phyloP scores from a whole-genome alignment of 2,888 invertebrate genomes.

The Hypercompe scribonia region DNA sequence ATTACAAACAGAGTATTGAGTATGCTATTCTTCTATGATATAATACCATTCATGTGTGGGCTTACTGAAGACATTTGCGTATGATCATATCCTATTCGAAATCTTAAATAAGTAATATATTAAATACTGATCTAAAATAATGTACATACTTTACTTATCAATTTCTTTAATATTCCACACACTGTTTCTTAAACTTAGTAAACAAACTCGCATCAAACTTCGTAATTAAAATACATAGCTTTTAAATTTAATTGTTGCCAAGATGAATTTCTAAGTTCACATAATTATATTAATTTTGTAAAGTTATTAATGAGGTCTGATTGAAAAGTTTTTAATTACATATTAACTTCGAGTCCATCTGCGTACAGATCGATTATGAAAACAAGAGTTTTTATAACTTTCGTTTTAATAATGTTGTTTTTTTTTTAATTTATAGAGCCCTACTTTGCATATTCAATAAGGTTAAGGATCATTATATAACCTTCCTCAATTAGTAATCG shows the following conservation, averaged over 20 bases:
- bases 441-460: too few species aligned
- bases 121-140: background rate
- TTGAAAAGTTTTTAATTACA: background rate
- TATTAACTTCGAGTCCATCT: background rate
- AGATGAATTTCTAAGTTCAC: background rate
- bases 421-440: background rate
- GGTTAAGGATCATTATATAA: too few species aligned
- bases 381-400: background rate
- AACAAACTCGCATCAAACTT: conserved; percentile 11
- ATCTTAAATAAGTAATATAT: background rate
- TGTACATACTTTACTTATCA: background rate
- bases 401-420: background rate
- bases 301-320: background rate
- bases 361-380: background rate
- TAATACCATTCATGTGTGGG: too few species aligned
- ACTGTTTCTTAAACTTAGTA: conserved; percentile 2
- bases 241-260: conserved; percentile 10
- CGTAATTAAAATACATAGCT: conserved; percentile 26
- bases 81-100: too few species aligned
- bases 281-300: conserved; percentile 3
- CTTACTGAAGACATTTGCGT: too few species aligned
- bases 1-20: too few species aligned
- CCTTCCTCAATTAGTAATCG: too few species aligned
- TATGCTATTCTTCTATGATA: too few species aligned
- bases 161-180: background rate